Conservation (phyloP, 1,140 invertebrate species). For the Pomacea maculata region DNA sequence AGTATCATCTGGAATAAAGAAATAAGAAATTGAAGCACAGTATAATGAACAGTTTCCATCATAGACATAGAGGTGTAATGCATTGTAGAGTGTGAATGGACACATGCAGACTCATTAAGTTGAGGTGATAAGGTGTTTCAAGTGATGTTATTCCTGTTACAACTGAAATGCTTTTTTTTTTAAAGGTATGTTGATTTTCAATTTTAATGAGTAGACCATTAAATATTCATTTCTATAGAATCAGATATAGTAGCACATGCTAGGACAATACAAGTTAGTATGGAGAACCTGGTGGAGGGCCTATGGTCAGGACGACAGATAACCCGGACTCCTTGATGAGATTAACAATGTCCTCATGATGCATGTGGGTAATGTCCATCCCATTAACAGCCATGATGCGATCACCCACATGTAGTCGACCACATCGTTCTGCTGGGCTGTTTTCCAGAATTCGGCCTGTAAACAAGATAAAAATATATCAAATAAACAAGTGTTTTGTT, state of each 20-base stretch:
- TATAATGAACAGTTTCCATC: too few species aligned
- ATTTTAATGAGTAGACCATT: too few species aligned
- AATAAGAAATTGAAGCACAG: too few species aligned
- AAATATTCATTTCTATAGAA: background rate
- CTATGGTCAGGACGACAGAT: slow-evolving; percentile 89
- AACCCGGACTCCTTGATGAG: slow-evolving; percentile 91
- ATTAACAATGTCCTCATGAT: slow-evolving; percentile 96
- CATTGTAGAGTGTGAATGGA: too few species aligned
- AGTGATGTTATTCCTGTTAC: too few species aligned
- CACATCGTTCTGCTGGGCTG: slow-evolving; percentile 93
- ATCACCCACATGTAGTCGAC: slow-evolving; percentile 90
- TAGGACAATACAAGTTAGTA: background rate
- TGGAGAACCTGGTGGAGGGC: slow-evolving; percentile 62
- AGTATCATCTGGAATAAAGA: slow-evolving; percentile 65
- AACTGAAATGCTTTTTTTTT: too few species aligned
- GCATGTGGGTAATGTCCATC: slow-evolving; percentile 87
- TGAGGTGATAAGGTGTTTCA: too few species aligned
- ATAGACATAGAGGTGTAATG: too few species aligned
- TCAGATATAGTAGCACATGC: background rate
- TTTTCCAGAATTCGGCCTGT: slow-evolving; percentile 90
- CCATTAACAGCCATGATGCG: slow-evolving; percentile 96
- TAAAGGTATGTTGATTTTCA: too few species aligned
- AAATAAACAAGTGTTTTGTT: slow-evolving; percentile 7
- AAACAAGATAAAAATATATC: slow-evolving; percentile 15
- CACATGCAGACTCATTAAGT: too few species aligned